These are phyloP conservation scores for Bimastos eiseni DNA, from an alignment of 2,888 invertebrate species.

Conservation along the genomic window DNA sequence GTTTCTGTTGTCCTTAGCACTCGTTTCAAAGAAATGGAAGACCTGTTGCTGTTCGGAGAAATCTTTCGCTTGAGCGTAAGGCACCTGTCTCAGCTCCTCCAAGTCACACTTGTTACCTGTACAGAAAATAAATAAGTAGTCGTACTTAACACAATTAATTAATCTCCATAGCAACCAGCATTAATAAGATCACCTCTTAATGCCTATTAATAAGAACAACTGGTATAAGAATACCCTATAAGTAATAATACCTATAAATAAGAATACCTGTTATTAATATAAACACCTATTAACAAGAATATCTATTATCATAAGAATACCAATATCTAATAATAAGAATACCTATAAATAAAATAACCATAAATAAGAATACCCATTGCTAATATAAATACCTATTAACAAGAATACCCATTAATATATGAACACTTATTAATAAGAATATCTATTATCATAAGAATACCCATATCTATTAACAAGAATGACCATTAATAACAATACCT, in stretches of 20 bases:
- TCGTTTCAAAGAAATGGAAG: conserved; percentile 40
- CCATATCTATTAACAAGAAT: conserved; percentile 22
- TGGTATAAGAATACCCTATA: too few relatives aligned
- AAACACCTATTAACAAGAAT: too few relatives aligned
- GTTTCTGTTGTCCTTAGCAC: conserved; percentile 43
- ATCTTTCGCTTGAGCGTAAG: conserved; percentile 39
- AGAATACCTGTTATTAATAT: too few relatives aligned
- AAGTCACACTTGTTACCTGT: conserved; percentile 47
- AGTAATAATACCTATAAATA: too few relatives aligned
- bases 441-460: conserved; percentile 8
- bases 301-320: too few relatives aligned
- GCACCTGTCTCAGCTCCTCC: conserved; percentile 43
- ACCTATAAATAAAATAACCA: not conserved
- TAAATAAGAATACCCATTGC: too few relatives aligned
- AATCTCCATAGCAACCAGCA: not conserved
- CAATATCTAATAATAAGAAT: not conserved
- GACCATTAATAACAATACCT: conserved; percentile 24
- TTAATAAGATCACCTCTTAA: too few relatives aligned
- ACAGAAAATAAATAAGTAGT: conserved; percentile 2
- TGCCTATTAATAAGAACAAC: too few relatives aligned
- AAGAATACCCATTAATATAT: too few relatives aligned
- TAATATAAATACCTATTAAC: too few relatives aligned
- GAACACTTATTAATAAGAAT: not conserved
- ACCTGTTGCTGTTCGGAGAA: conserved; percentile 43
- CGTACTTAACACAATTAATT: not conserved